Percentiles rank a stretch among this genome's conserved stretches.
Evolutionary conservation across 2,113 vertebrate species (phyloP).

Genomic region (Sterrhoptilus dennistouni): DNA sequence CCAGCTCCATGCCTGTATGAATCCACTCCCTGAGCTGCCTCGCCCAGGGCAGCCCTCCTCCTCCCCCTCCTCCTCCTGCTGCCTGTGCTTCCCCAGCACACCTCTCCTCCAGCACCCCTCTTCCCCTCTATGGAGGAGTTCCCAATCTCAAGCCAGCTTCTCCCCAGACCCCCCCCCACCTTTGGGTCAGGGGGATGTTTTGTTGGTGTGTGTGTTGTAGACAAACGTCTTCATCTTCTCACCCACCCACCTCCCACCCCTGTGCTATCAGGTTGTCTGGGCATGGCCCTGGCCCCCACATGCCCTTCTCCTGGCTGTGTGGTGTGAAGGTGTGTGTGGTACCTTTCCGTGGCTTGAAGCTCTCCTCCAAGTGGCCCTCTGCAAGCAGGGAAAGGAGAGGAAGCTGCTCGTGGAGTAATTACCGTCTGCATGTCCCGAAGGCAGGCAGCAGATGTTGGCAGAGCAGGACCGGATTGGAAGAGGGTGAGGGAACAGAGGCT

Average conservation of each 20-base stretch:
- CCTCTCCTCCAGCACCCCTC: not conserved
- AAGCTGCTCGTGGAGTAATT: constrained; percentile 84
- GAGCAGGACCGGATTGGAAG: constrained; percentile 66
- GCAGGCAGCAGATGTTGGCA: constrained; percentile 84
- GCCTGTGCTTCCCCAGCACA: not conserved
- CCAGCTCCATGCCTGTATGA: constrained; percentile 33
- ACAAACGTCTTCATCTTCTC: not conserved
- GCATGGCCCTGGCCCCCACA: not conserved
- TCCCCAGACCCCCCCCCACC: not conserved
- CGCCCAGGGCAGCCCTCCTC: not conserved
- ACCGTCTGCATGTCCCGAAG: constrained; percentile 83
- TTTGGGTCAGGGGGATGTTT: not conserved
- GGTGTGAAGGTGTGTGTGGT: not conserved
- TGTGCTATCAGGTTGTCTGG: not conserved
- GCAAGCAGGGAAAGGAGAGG: constrained; percentile 78
- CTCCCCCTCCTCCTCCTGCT: not conserved
- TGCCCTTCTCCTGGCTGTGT: not conserved
- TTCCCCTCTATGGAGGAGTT: not conserved
- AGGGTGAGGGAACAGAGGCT: constrained; percentile 25
- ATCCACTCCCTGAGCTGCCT: constrained; percentile 31
- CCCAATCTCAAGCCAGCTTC: not conserved
- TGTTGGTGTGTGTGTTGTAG: not conserved
- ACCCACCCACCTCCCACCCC: not conserved
- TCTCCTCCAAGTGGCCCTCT: constrained; percentile 47
- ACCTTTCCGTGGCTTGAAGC: not conserved